Percentiles rank a stretch among this genome's conserved stretches.
phyloP scores from a whole-genome alignment of 2,888 invertebrate species.

The Lobophora halterata region DNA sequence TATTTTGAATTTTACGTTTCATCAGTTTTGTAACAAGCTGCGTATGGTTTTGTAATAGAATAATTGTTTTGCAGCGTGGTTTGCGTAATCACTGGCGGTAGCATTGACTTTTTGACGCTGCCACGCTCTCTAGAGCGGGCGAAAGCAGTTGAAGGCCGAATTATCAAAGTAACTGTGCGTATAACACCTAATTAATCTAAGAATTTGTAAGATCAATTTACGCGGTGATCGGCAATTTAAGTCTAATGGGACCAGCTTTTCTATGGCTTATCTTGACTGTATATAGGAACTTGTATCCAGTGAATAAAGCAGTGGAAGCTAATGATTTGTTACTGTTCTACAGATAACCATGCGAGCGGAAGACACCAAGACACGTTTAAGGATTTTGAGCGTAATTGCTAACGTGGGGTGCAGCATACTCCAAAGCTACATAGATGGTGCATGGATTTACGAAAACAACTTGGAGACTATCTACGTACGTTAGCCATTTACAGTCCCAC shows the following conservation, averaged over 20 bases:
- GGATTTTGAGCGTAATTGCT: constrained; percentile 41
- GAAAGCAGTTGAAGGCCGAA: constrained; percentile 44
- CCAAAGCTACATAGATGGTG: constrained; percentile 29
- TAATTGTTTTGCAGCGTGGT: constrained; percentile 45
- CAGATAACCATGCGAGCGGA: constrained; percentile 35
- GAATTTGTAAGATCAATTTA: no score
- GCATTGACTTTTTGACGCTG: constrained; percentile 38
- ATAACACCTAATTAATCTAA: no score
- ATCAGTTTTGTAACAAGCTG: no score
- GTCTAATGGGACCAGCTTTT: no score
- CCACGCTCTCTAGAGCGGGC: constrained; percentile 42
- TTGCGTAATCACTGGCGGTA: constrained; percentile 51
- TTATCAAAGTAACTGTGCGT: constrained; percentile 44
- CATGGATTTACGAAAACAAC: constrained; percentile 37
- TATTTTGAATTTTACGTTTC: neutral
- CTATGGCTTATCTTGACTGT: no score
- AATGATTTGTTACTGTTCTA: neutral
- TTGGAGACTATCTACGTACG: constrained; percentile 41
- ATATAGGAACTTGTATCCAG: neutral
- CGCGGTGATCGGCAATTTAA: no score
- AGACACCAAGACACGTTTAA: constrained; percentile 20
- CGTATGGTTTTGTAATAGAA: neutral
- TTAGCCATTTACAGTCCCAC: no score
- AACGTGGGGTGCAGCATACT: constrained; percentile 41
- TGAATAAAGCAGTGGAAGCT: neutral